phyloP scores from a whole-genome alignment of 2,113 vertebrate species.

The Colius striatus region DNA sequence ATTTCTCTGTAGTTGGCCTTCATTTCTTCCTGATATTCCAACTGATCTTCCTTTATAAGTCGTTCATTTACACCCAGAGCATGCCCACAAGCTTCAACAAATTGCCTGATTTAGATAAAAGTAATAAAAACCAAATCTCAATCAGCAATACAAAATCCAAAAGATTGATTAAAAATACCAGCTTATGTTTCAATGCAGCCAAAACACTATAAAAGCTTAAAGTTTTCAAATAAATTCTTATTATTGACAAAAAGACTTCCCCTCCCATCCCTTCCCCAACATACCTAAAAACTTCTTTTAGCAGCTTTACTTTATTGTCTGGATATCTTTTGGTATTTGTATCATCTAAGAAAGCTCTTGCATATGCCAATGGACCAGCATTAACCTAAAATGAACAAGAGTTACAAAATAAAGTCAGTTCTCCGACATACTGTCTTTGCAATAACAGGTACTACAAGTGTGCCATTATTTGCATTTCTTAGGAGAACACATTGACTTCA shows the following conservation, averaged over 20 bases:
- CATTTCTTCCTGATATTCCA: constrained; percentile 98
- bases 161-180: neutral
- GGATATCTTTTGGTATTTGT: constrained; percentile 92
- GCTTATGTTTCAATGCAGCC: neutral
- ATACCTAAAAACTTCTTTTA: constrained; percentile 98
- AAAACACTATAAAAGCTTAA: neutral
- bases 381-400: constrained; percentile 85
- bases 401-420: neutral
- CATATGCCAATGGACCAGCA: constrained; percentile 94
- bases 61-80: constrained; percentile 91
- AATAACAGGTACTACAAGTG: neutral
- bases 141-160: neutral
- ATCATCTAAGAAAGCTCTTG: constrained; percentile 95
- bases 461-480: neutral
- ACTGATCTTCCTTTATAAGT: constrained; percentile 96
- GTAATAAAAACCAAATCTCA: neutral
- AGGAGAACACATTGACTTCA: neutral
- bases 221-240: neutral
- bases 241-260: neutral
- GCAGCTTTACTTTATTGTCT: constrained; percentile 96
- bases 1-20: constrained; percentile 97
- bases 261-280: neutral
- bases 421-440: neutral
- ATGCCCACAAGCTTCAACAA: constrained; percentile 96
- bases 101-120: constrained; percentile 83